phyloP scores from a whole-genome alignment of 2,113 vertebrate species.

The Craseonycteris thonglongyai region DNA sequence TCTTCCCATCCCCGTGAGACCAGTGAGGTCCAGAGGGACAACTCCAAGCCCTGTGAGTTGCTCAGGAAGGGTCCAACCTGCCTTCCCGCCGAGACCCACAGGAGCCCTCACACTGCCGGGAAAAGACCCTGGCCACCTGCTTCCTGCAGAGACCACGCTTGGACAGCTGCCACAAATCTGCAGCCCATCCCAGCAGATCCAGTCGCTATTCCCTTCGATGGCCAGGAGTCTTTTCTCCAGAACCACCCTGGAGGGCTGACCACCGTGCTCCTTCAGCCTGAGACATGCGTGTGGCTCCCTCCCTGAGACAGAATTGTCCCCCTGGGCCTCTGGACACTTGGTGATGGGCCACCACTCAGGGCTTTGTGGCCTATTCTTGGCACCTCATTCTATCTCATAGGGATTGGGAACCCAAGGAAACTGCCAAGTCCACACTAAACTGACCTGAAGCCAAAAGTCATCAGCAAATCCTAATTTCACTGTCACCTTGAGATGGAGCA shows the following conservation, averaged over 20 bases:
- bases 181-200: not conserved
- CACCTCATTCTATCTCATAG: not conserved
- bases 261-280: not conserved
- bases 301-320: not conserved
- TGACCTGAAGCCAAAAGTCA: not conserved
- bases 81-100: rapidly evolving
- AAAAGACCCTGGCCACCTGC: not conserved
- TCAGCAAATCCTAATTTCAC: constrained; percentile 82
- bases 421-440: not conserved
- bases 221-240: not conserved
- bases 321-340: not conserved
- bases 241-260: not conserved
- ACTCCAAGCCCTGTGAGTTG: not conserved
- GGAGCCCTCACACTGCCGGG: not conserved
- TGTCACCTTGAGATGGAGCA: constrained; percentile 74
- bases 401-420: not conserved
- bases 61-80: not conserved
- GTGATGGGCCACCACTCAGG: not conserved
- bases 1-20: not conserved
- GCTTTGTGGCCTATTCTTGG: not conserved
- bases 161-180: constrained; percentile 47
- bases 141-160: constrained; percentile 27
- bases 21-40: not conserved
- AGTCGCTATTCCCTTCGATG: not conserved
- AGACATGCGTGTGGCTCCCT: not conserved